phyloP scores from a whole-genome alignment of 2,113 vertebrate species.

The Cephalopholis sonnerati region DNA sequence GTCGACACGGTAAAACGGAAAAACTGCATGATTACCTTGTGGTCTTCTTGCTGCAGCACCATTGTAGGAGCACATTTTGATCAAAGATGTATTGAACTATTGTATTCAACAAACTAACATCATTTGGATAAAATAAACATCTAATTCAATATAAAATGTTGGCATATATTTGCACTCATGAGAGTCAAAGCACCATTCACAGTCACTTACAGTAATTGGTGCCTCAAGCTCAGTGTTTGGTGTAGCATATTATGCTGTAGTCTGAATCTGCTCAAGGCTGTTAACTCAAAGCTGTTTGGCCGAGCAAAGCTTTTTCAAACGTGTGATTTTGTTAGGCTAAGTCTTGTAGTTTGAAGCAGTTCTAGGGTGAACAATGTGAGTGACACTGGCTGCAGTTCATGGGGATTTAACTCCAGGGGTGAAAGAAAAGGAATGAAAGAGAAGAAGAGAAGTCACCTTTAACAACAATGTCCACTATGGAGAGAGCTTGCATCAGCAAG shows the following conservation, averaged over 20 bases:
- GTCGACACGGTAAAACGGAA: slow-evolving; percentile 24
- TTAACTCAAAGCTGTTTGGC: neutral
- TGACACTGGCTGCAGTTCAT: neutral
- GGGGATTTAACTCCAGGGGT: neutral
- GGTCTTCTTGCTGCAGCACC: neutral
- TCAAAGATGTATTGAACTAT: neutral
- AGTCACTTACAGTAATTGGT: neutral
- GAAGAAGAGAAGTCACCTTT: slow-evolving; percentile 15
- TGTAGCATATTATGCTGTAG: neutral
- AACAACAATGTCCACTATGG: slow-evolving; percentile 6
- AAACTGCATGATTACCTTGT: slow-evolving; percentile 11
- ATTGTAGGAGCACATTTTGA: neutral
- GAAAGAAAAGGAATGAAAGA: neutral
- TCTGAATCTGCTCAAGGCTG: neutral
- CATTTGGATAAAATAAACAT: slow-evolving; percentile 4
- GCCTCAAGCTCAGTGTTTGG: neutral
- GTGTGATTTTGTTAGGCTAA: neutral
- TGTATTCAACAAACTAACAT: neutral
- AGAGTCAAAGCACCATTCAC: neutral
- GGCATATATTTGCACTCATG: neutral
- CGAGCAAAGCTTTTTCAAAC: neutral
- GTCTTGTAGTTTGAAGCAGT: neutral
- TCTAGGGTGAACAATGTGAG: neutral
- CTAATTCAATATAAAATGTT: neutral
- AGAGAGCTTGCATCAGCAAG: slow-evolving; percentile 8